A percentile compares a stretch with the other conserved stretches of the same genome.
Evolutionary conservation across 2,888 invertebrate genomes (phyloP).

Genomic region (Chouioia cunea): DNA sequence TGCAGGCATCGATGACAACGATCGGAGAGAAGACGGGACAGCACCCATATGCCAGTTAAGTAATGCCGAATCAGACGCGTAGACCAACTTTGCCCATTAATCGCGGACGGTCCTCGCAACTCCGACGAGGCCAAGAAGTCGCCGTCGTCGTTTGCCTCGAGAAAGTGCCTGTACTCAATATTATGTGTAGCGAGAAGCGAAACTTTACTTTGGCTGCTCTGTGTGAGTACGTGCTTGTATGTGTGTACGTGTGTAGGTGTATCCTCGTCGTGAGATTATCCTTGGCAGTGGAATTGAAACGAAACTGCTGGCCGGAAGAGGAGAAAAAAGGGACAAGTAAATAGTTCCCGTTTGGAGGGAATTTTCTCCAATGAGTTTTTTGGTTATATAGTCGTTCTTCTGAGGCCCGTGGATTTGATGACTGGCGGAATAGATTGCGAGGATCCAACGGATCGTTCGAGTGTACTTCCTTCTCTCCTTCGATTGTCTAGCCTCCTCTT

Average conservation of each 20-base stretch:
- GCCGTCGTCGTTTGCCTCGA: background rate
- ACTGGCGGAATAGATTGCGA: slow-evolving; percentile 46
- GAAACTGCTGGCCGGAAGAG: background rate
- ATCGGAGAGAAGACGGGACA: background rate
- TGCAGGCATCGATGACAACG: background rate
- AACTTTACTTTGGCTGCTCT: no score
- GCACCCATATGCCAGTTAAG: slow-evolving; percentile 21
- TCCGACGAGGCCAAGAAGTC: slow-evolving; percentile 28
- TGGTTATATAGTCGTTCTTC: slow-evolving; percentile 15
- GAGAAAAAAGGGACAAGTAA: background rate
- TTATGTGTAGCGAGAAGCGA: no score
- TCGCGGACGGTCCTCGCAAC: slow-evolving; percentile 34
- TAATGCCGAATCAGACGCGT: slow-evolving; percentile 34
- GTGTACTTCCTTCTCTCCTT: background rate
- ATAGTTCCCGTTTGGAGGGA: slow-evolving; percentile 39
- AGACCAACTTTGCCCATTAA: slow-evolving; percentile 44
- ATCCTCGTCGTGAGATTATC: no score
- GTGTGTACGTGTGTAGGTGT: no score
- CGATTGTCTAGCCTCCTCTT: background rate
- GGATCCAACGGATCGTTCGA: slow-evolving; percentile 44
- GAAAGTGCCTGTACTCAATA: no score
- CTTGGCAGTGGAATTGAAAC: slow-evolving; percentile 37
- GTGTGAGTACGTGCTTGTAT: no score
- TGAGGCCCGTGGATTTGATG: slow-evolving; percentile 46
- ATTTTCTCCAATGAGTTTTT: slow-evolving; percentile 45